A percentile compares a stretch with the other conserved stretches of the same genome.
These are phyloP conservation scores for Elaphurus davidianus DNA, from an alignment of 2,113 vertebrate genomes.

Conservation along the genomic window DNA sequence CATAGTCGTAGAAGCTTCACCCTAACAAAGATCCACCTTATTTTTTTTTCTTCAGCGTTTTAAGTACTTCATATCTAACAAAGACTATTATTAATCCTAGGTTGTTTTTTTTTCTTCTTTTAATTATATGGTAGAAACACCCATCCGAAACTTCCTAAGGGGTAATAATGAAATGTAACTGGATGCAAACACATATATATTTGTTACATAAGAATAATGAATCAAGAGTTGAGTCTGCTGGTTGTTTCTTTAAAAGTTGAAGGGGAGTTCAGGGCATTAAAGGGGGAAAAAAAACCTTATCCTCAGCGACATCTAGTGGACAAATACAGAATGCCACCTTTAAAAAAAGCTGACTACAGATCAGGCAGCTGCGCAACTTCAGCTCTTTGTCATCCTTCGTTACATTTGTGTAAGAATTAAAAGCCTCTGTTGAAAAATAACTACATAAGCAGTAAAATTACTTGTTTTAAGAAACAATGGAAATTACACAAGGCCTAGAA, in stretches of 20 bases:
- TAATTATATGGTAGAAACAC: not conserved
- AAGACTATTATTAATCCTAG: not conserved
- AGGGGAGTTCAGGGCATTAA: not conserved
- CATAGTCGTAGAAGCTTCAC: not conserved
- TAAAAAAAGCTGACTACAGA: not conserved
- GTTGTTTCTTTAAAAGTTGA: not conserved
- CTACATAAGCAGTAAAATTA: not conserved
- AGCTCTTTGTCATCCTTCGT: not conserved
- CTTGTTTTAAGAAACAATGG: not conserved
- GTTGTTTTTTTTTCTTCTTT: not conserved
- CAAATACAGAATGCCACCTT: not conserved
- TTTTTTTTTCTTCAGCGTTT: constrained; percentile 6
- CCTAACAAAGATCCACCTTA: not conserved
- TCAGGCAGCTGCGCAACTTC: not conserved
- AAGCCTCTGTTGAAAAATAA: not conserved
- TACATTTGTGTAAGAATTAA: not conserved
- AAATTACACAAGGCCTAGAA: not conserved
- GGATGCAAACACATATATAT: not conserved
- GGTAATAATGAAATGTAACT: not conserved
- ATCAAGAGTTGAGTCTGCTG: not conserved
- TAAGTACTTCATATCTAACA: not conserved
- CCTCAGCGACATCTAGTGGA: constrained; percentile 83
- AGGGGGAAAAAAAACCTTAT: constrained; percentile 12
- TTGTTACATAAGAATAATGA: not conserved
- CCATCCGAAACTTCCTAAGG: not conserved